These are phyloP conservation scores for Drosophila ercepeae DNA, from an alignment of 1,140 invertebrate genomes.

Conservation along the genomic window DNA sequence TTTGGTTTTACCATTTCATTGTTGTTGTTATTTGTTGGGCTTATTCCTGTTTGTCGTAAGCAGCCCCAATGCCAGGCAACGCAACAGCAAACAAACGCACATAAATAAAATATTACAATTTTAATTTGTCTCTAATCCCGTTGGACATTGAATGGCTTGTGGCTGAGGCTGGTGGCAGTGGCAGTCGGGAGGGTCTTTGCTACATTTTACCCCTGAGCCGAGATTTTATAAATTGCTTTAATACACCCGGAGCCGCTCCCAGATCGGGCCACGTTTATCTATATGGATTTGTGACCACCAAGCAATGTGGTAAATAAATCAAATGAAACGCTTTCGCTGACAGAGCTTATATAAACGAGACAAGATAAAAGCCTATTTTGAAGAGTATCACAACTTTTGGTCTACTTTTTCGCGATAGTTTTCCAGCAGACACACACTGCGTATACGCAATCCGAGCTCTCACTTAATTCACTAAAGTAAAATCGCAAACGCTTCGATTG, in stretches of 20 bases:
- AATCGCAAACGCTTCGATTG: slow-evolving; percentile 52
- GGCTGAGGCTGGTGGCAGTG: slow-evolving; percentile 38
- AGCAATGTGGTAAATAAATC: slow-evolving; percentile 61
- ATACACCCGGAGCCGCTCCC: slow-evolving; percentile 28
- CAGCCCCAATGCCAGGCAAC: slow-evolving; percentile 20
- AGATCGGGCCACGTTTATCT: slow-evolving; percentile 18
- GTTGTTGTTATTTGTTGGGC: slow-evolving; percentile 28
- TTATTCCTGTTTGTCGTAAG: slow-evolving; percentile 24
- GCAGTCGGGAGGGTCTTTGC: slow-evolving; percentile 5
- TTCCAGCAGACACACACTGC: slow-evolving; percentile 4
- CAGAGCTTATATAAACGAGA: slow-evolving; percentile 38
- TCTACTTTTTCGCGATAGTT: too few species aligned
- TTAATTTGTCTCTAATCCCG: slow-evolving; percentile 81
- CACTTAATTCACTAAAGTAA: slow-evolving; percentile 60
- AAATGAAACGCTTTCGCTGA: slow-evolving; percentile 50
- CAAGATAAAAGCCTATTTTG: slow-evolving; percentile 7
- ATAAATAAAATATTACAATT: slow-evolving; percentile 83
- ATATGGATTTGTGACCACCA: slow-evolving; percentile 33
- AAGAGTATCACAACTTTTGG: too few species aligned
- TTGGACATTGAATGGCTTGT: slow-evolving; percentile 58
- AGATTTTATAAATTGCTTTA: slow-evolving; percentile 67
- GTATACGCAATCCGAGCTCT: slow-evolving; percentile 55
- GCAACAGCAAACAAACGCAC: slow-evolving; percentile 53
- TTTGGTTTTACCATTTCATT: slow-evolving; percentile 32
- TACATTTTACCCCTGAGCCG: slow-evolving; percentile 9